phyloP scores from a whole-genome alignment of 2,113 vertebrate genomes.

The Rhabdornis inornatus region DNA sequence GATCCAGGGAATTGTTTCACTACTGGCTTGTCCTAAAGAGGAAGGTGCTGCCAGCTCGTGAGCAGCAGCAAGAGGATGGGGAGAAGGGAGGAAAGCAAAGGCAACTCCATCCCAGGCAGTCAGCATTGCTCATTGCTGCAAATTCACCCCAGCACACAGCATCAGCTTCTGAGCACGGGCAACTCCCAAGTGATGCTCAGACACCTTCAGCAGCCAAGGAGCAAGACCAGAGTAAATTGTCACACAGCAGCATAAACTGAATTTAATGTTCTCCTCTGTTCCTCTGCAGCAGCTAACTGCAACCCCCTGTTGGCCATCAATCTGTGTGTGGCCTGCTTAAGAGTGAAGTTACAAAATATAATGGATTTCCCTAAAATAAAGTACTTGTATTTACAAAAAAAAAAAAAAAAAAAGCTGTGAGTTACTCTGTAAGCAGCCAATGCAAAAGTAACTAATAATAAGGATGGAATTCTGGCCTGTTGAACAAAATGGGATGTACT shows the following conservation, averaged over 20 bases:
- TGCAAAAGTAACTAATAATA: neutral
- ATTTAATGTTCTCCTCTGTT: neutral
- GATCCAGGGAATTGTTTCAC: neutral
- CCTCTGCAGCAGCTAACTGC: neutral
- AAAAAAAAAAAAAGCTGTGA: neutral
- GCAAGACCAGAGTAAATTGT: neutral
- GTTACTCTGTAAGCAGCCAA: neutral
- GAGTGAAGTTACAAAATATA: neutral
- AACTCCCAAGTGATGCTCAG: rapidly evolving
- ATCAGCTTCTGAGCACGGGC: neutral
- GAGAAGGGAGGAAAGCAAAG: neutral
- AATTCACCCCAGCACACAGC: neutral
- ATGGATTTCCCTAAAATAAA: neutral
- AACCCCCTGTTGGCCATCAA: neutral
- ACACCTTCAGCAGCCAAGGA: neutral
- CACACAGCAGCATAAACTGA: neutral
- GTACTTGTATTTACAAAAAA: neutral
- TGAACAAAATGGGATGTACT: neutral
- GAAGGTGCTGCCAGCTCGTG: neutral
- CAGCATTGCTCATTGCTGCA: neutral
- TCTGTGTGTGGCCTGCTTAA: rapidly evolving
- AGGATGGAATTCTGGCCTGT: neutral
- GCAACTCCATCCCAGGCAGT: neutral
- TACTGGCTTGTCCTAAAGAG: neutral
- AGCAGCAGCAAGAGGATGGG: neutral